Base-by-base conservation (phyloP, 2,113 vertebrate genomes). In the Physeter macrocephalus region DNA sequence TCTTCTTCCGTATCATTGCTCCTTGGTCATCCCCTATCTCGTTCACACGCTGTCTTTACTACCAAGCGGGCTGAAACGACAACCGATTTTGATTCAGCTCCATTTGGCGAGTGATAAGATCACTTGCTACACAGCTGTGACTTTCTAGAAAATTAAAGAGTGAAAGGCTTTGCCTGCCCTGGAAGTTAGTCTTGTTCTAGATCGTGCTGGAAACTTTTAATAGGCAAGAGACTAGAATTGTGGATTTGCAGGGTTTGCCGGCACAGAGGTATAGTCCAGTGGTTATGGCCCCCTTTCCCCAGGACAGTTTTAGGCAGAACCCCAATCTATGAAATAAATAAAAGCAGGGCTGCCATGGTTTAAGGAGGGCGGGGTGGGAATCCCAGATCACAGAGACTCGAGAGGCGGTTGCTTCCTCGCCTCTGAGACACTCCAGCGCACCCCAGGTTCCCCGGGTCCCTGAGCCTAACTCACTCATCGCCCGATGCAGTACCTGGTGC, bases 351-450 rank as follows among this genome's bases (percentile, higher is more conserved):
- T 52, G 9, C 31, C 1, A 1, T 59, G 46, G 43, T 54, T 43
- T 20, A 54, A 75, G 62, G 20, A 5, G n/a, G 25, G 14, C 12
- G 34, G 14, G 34, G 23, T 34, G 9, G 52, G 25, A n/a, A 54
- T 14, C 67, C 23, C 21, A 39, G 46, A 21, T 62, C 27, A 4
- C 71, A 87, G 29, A 11, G 29, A 13, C 1, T 0, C 2, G 0
- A 10, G 36, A n/a, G 0, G 0, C 2, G 0, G 46, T 43, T 2
- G n/a, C 59, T 69, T 11, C 11, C 52, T 69, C 6, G 8, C 46
- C 67, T 78, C 8, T 2, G 23, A 49, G 64, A 25, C 23, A 36
- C 49, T 41, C 78, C 23, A 54, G 67, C 77, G 4, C 46, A 31
- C 62, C 17, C 18, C 34, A 21, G n/a, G 8, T 49, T 89, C 46